Evolutionary conservation across 1,140 invertebrate genomes (phyloP).

Genomic region (Aphaenogaster floridana): DNA sequence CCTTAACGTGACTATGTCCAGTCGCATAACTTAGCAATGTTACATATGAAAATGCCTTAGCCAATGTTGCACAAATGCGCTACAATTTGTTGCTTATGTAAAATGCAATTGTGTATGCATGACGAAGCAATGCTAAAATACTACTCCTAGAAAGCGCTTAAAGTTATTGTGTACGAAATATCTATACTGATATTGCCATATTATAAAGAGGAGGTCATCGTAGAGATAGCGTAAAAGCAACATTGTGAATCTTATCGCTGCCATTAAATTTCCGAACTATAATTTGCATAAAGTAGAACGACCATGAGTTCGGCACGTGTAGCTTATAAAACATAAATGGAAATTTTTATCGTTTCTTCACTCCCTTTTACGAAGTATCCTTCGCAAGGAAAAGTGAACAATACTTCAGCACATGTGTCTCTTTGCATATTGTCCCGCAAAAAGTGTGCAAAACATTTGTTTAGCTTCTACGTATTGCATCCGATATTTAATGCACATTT

Average conservation of each 20-base stretch:
- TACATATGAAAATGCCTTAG: slow-evolving; percentile 52
- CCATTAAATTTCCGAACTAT: slow-evolving; percentile 42
- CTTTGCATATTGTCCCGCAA: background rate
- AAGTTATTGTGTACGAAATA: slow-evolving; percentile 42
- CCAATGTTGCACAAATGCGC: slow-evolving; percentile 37
- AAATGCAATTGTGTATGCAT: slow-evolving; percentile 57
- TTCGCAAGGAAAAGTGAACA: background rate
- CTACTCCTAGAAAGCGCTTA: slow-evolving; percentile 58
- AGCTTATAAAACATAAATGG: slow-evolving; percentile 18
- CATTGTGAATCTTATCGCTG: slow-evolving; percentile 53
- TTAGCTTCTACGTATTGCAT: background rate
- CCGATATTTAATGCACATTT: background rate
- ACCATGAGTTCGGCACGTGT: slow-evolving; percentile 31
- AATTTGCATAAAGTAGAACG: slow-evolving; percentile 52
- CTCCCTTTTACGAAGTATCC: background rate
- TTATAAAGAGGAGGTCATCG: slow-evolving; percentile 52
- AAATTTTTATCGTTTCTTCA: slow-evolving; percentile 4
- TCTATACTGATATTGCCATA: slow-evolving; percentile 34
- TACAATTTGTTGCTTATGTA: slow-evolving; percentile 61
- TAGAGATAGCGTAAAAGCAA: slow-evolving; percentile 59
- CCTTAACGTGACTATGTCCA: background rate
- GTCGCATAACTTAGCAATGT: slow-evolving; percentile 42
- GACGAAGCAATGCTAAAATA: slow-evolving; percentile 42
- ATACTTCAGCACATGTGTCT: background rate
- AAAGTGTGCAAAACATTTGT: background rate